Evolutionary conservation across 37 sponge, comb jelly and placozoan species (phyloP), one percentile per base, ranked within the genome.

Genomic region (Eunapius fragilis): DNA sequence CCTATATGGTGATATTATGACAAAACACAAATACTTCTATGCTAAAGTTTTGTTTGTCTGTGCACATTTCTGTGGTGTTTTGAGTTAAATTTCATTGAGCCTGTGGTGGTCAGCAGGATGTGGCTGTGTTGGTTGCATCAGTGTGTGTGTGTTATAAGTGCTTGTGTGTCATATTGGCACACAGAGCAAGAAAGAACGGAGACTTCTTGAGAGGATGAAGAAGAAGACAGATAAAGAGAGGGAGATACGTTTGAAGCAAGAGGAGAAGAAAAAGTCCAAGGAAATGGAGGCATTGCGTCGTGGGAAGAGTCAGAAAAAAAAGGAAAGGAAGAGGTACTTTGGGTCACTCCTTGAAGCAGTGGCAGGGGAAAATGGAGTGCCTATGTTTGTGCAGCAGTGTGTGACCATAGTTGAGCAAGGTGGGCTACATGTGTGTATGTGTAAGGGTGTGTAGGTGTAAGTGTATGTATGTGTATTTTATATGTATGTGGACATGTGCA

Each of bases 311-410:
- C 68, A 33, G 73, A 82, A 34, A 73, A 41, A 3, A 41, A 82
- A 58, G 58, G 82, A 85, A 58, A 67, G 75, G 25, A 12, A 58
- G 33, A 75, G 90, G 3, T 89, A 93, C 69, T 93, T 93, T 89
- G 90, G 89, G 0, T 88, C 87, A 7, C 80, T 80, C 6, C 75
- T 93, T 50, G 72, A 80, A 6, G 26, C n/a, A 28, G 82, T 89
- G n/a, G 87, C 83, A 6, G 79, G 35, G 0, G 76, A 75, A 10
- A 87, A 86, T 38, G 81, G 86, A 24, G 80, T 93, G 26, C 93
- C 93, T 14, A 28, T 58, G 71, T 86, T 93, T 79, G 84, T 93
- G 41, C 69, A 33, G 37, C 26, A 76, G 85, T 87, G 92, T 84
- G 71, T 30, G 3, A 28, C 72, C 34, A 41, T 86, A 47, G 32